phyloP scores from a whole-genome alignment of 2,113 vertebrate species.

The Blennius ocellaris region DNA sequence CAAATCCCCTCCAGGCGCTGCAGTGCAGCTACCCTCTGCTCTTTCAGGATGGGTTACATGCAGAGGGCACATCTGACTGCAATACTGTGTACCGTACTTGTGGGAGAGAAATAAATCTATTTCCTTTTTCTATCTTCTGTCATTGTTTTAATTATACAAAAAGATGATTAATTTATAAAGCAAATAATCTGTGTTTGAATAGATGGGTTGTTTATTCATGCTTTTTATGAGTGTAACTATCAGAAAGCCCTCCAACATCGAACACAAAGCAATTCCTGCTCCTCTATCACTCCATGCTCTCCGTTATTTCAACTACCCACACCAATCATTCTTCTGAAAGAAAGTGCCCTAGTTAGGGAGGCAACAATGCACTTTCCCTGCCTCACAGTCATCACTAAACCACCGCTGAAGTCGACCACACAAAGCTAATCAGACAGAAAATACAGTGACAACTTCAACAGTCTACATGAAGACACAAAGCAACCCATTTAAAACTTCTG shows the following conservation, averaged over 20 bases:
- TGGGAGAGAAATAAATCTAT: too few relatives aligned
- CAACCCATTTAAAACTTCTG: conserved; percentile 22
- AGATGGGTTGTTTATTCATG: too few relatives aligned
- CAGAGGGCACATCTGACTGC: too few relatives aligned
- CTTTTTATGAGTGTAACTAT: too few relatives aligned
- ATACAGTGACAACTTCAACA: conserved; percentile 4
- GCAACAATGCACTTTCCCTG: conserved; percentile 11
- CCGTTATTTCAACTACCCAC: not conserved
- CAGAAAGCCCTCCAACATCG: not conserved
- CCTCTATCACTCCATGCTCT: conserved; percentile 6
- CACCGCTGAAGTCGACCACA: conserved; percentile 25
- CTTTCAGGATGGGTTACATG: too few relatives aligned
- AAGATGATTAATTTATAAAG: too few relatives aligned
- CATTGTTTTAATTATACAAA: too few relatives aligned
- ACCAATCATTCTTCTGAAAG: conserved; percentile 14
- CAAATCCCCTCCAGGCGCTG: too few relatives aligned
- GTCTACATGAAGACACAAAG: conserved; percentile 23
- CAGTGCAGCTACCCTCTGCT: too few relatives aligned
- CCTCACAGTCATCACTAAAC: conserved; percentile 11
- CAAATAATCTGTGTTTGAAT: too few relatives aligned
- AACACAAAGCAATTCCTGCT: conserved; percentile 1
- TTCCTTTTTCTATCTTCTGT: too few relatives aligned
- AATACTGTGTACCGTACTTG: too few relatives aligned
- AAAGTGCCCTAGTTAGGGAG: conserved; percentile 10
- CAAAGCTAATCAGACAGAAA: conserved; percentile 12